Base-by-base conservation (phyloP, 2,797 vertebrate genomes). In the Pelodytes ibericus region DNA sequence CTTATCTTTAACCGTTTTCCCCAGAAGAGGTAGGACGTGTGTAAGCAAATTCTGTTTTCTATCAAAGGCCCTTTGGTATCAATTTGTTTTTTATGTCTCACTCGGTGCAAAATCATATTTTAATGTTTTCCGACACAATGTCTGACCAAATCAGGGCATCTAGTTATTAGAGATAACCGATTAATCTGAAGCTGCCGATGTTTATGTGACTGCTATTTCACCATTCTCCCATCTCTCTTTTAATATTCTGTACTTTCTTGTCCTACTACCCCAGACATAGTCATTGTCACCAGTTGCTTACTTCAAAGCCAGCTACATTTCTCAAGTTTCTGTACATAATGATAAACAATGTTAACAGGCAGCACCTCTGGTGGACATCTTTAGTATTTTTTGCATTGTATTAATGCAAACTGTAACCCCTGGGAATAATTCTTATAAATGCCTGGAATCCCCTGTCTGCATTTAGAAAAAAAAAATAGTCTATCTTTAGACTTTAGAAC, bases 1-100 rank as follows among this genome's bases (percentile, higher is more conserved):
- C 56, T 76, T 76, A 33, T 70, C 57, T 69, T 69, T 69, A 62
- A 60, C 56, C 29, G 36, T 71, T 64, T 26, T 39, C 53, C 33
- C 49, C 49, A 58, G 26, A 20, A 10, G 47, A 18, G 20, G 41
- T 65, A 18, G 26, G 59, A 58, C 26, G 27, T 64, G 26, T 44
- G 26, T 64, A 47, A 58, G 30, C 18, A 77, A 72, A 33, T 15
- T 33, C 18, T 44, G 16, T 22, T 49, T 71, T 60, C 25, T 29
- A 63, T 62, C 20, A 69, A 60, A 75, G 49, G 30, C 26, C 30
- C 30, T 62, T 61, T 62, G 58, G 24, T 63, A 25, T 9, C 65
- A 69, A 33, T 68, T 63, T 30, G 25, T 49, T 68, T 75, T 41
- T n/a, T 61, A 10, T 33, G 33, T 56, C 56, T 70, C 16, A 57